Conservation (phyloP, 2,888 invertebrate species). For the Netelia virgata region DNA sequence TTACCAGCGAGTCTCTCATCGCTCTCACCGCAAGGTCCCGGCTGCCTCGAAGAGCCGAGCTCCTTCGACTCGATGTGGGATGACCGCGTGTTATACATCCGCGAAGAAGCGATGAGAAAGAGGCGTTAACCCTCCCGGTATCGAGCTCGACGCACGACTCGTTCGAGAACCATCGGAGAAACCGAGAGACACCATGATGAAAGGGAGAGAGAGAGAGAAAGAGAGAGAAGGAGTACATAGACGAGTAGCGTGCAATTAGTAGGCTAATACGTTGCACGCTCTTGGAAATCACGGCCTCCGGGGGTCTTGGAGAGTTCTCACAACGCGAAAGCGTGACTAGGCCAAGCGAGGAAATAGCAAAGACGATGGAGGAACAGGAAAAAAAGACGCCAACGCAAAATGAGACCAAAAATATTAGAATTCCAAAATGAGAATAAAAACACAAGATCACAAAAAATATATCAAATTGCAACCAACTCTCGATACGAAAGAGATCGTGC, state of each 20-base stretch:
- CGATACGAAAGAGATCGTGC: slow-evolving; percentile 13
- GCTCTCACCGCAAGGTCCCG: slow-evolving; percentile 9
- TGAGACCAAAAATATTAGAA: neutral
- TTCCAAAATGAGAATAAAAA: neutral
- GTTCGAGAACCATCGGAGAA: slow-evolving; percentile 30
- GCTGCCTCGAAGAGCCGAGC: neutral
- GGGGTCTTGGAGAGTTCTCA: slow-evolving; percentile 60
- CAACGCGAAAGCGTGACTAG: slow-evolving; percentile 61
- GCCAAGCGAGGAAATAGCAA: slow-evolving; percentile 54
- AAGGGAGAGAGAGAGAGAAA: slow-evolving; percentile 20
- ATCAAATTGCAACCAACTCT: neutral
- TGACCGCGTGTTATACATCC: slow-evolving; percentile 43
- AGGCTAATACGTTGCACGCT: slow-evolving; percentile 68
- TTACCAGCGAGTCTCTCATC: slow-evolving; percentile 48
- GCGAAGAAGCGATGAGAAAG: slow-evolving; percentile 59
- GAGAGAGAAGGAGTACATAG: slow-evolving; percentile 50
- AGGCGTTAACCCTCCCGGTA: slow-evolving; percentile 41
- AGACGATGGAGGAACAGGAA: neutral
- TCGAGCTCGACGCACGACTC: slow-evolving; percentile 9
- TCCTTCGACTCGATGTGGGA: neutral
- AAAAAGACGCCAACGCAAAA: neutral
- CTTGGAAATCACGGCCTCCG: slow-evolving; percentile 47
- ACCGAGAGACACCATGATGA: slow-evolving; percentile 10
- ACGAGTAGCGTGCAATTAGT: slow-evolving; percentile 70
- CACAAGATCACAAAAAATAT: neutral